Percentiles rank a stretch among this genome's conserved stretches.
These are phyloP conservation scores for Chlorops oryzae DNA, from an alignment of 1,140 invertebrate genomes.

Conservation along the genomic window DNA sequence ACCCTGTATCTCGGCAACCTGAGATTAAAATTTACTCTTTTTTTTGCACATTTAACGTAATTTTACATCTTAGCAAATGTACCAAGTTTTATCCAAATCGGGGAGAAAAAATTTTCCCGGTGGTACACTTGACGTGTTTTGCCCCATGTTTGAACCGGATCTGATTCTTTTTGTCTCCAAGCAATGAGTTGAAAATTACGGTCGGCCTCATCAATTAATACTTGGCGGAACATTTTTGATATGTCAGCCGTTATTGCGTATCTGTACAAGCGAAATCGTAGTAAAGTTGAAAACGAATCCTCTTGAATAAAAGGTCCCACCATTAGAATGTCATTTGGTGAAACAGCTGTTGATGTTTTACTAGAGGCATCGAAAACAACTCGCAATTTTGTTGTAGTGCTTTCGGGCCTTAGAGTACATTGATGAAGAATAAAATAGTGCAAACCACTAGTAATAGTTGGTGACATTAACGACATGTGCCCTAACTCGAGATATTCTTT, in stretches of 20 bases:
- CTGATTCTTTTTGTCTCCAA: conserved; percentile 24
- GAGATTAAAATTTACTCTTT: too few species aligned
- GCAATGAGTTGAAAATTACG: conserved; percentile 37
- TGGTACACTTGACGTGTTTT: too few species aligned
- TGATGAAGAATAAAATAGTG: neutral
- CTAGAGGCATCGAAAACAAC: conserved; percentile 33
- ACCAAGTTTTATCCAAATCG: too few species aligned
- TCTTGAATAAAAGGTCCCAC: conserved; percentile 6
- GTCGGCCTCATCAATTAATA: conserved; percentile 18
- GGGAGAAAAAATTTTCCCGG: too few species aligned
- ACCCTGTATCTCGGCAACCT: too few species aligned
- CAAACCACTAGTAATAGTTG: neutral
- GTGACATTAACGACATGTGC: neutral
- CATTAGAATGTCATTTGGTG: conserved; percentile 12
- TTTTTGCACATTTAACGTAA: too few species aligned
- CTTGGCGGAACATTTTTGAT: conserved; percentile 35
- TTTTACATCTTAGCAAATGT: too few species aligned
- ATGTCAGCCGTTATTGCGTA: conserved; percentile 19
- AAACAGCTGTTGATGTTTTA: conserved; percentile 11
- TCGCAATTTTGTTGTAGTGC: conserved; percentile 15
- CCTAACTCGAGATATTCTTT: neutral
- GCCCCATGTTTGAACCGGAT: too few species aligned
- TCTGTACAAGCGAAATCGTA: conserved; percentile 26
- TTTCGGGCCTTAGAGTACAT: neutral
- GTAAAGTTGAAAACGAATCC: neutral